Evolutionary conservation across 2,888 invertebrate species (phyloP).

Genomic region (Hedychridium roseum): DNA sequence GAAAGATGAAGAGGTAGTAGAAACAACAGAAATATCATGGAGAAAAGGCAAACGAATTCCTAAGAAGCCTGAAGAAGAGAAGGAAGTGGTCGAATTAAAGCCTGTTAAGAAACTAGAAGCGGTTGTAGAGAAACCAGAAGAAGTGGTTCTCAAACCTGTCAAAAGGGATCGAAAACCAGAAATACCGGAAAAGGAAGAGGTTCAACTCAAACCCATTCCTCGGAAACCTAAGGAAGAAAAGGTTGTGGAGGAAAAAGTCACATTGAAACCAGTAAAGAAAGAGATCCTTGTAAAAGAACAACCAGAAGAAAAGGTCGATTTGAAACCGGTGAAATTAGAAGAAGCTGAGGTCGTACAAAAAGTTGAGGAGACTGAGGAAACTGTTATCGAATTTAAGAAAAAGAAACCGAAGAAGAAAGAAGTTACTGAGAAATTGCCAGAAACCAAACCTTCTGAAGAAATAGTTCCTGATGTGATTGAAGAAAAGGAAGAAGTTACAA

Average conservation of each 20-base stretch:
- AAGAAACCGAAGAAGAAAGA: too few species aligned
- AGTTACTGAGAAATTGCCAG: too few species aligned
- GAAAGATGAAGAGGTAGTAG: constrained; percentile 24
- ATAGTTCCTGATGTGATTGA: too few species aligned
- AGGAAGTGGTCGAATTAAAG: constrained; percentile 48
- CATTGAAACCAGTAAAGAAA: constrained; percentile 45
- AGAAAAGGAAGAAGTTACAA: too few species aligned
- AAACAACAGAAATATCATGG: constrained; percentile 20
- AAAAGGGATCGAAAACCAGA: constrained; percentile 56
- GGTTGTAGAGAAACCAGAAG: too few species aligned
- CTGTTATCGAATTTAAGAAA: constrained; percentile 15
- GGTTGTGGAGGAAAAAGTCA: constrained; percentile 46
- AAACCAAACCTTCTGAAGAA: too few species aligned
- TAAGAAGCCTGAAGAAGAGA: constrained; percentile 33
- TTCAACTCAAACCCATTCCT: constrained; percentile 18
- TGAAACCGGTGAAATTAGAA: constrained; percentile 43
- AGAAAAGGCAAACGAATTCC: constrained; percentile 8
- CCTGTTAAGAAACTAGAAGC: constrained; percentile 40
- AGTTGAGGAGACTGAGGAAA: too few species aligned
- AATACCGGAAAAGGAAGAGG: constrained; percentile 39
- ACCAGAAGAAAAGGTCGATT: constrained; percentile 55
- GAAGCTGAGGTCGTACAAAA: too few species aligned
- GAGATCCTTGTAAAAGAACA: constrained; percentile 54
- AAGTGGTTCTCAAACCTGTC: constrained; percentile 30
- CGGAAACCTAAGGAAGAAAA: constrained; percentile 49